phyloP scores from a whole-genome alignment of 1,140 invertebrate species.

The Ceratina calcarata region DNA sequence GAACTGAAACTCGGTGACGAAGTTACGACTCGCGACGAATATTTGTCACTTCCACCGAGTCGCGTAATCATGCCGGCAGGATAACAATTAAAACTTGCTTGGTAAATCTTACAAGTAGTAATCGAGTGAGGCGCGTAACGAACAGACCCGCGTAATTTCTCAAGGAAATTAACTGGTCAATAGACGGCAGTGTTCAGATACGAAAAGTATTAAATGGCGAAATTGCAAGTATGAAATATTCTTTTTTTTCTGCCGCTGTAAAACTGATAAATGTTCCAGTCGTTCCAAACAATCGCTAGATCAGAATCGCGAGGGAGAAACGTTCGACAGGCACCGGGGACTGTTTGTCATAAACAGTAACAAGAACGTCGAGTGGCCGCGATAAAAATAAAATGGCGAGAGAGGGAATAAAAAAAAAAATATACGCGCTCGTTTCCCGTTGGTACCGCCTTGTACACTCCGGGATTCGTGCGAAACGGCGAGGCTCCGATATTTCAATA shows the following conservation, averaged over 20 bases:
- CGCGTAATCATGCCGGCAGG: conserved; percentile 18
- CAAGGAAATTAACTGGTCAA: too few species aligned
- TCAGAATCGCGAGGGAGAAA: too few species aligned
- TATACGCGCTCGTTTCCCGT: neutral
- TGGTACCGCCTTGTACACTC: conserved; percentile 16
- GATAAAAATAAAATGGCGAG: neutral
- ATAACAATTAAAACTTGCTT: conserved; percentile 40
- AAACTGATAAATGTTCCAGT: too few species aligned
- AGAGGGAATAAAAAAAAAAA: too few species aligned
- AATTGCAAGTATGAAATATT: too few species aligned
- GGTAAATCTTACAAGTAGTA: neutral
- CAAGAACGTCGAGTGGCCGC: neutral
- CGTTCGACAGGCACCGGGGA: too few species aligned
- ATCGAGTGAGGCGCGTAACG: neutral
- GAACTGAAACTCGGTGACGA: too few species aligned
- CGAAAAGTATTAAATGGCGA: too few species aligned
- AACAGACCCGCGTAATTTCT: neutral
- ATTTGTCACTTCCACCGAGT: conserved; percentile 43
- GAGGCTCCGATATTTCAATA: conserved; percentile 54
- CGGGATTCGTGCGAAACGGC: conserved; percentile 25
- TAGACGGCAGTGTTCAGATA: too few species aligned
- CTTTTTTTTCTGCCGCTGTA: too few species aligned
- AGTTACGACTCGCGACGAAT: conserved; percentile 34
- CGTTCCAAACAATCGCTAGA: neutral
- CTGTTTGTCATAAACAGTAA: conserved; percentile 7